Percentiles rank a stretch among this genome's conserved stretches.
Evolutionary conservation across 2,888 invertebrate species (phyloP).

Genomic region (Oegoconia quadripuncta): DNA sequence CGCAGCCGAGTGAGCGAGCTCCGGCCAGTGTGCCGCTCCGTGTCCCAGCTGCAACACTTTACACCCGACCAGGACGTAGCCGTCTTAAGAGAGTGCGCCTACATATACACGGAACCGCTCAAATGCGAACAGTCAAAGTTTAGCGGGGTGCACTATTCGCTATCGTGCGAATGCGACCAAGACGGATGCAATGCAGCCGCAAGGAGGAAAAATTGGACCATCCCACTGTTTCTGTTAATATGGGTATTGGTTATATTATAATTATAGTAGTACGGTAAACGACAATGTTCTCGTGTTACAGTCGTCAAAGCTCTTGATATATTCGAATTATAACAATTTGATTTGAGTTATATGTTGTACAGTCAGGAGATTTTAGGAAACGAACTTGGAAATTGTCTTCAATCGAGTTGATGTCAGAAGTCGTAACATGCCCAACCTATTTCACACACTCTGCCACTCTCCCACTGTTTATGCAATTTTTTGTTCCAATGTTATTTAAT

Average conservation of each 20-base stretch:
- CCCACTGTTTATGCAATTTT: no score
- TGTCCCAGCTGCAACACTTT: constrained; percentile 59
- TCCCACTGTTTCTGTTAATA: not conserved
- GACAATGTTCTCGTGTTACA: no score
- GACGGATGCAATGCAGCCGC: constrained; percentile 54
- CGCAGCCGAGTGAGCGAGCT: constrained; percentile 13
- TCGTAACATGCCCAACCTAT: no score
- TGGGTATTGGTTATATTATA: not conserved
- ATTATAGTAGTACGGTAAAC: no score
- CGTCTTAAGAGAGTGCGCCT: constrained; percentile 60
- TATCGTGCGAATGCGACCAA: constrained; percentile 52
- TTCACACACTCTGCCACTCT: no score
- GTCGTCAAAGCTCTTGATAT: no score
- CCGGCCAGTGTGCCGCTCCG: constrained; percentile 47
- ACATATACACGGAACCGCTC: constrained; percentile 40
- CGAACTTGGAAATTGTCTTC: no score
- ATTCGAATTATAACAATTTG: no score
- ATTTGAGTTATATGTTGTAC: no score
- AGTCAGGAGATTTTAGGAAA: no score
- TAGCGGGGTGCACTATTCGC: constrained; percentile 53
- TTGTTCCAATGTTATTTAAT: no score
- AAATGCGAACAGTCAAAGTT: constrained; percentile 49
- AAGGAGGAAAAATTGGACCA: constrained; percentile 3
- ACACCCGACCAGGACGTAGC: constrained; percentile 42
- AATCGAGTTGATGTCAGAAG: no score